Evolutionary conservation across 2,113 vertebrate species (phyloP).

Genomic region (Hippocampus guttulatus): DNA sequence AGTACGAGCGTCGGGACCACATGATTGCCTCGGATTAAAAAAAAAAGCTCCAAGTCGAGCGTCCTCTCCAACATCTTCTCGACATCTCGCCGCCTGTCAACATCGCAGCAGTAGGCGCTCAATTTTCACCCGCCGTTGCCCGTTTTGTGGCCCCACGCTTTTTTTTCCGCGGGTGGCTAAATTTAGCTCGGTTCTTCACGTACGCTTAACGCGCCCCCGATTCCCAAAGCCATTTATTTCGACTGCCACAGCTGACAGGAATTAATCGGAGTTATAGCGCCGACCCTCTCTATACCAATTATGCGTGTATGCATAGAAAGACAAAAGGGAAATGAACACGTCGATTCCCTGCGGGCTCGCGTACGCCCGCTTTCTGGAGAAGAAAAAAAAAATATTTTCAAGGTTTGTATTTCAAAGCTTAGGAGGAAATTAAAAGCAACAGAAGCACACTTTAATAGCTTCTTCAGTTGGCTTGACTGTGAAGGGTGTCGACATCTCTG

Average conservation of each 20-base stretch:
- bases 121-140: not conserved
- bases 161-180: constrained; percentile 49
- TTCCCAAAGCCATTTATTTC: constrained; percentile 76
- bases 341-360: constrained; percentile 31
- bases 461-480: constrained; percentile 29
- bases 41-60: not conserved
- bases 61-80: not conserved
- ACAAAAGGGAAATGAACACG: constrained; percentile 25
- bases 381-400: constrained; percentile 6
- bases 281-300: constrained; percentile 63
- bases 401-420: constrained; percentile 35
- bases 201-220: constrained; percentile 66
- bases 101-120: not conserved
- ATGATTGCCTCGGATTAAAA: not conserved
- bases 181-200: constrained; percentile 61
- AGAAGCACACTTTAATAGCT: constrained; percentile 36
- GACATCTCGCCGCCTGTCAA: not conserved
- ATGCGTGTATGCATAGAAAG: constrained; percentile 52
- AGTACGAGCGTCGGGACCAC: not conserved
- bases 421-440: constrained; percentile 28
- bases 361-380: constrained; percentile 8
- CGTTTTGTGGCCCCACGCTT: not conserved
- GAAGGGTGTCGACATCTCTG: constrained; percentile 20
- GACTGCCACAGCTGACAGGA: constrained; percentile 64
- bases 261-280: constrained; percentile 61